phyloP scores from a whole-genome alignment of 2,797 vertebrate genomes.

The Xenopus petersii region DNA sequence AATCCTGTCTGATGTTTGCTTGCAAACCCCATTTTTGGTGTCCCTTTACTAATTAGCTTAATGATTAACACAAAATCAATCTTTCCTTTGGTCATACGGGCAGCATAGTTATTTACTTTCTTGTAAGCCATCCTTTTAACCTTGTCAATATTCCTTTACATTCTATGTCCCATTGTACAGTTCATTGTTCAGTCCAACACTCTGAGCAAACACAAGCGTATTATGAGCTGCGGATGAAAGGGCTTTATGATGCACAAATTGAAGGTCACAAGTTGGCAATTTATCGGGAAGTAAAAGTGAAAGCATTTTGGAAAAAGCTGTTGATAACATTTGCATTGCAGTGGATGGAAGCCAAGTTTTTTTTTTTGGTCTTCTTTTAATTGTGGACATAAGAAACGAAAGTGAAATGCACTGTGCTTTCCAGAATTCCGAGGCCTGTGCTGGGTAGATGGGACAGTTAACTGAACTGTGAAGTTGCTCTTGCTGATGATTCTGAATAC shows the following conservation, averaged over 20 bases:
- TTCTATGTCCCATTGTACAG: conserved; percentile 1
- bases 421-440: neutral
- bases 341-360: neutral
- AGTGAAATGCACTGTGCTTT: conserved; percentile 19
- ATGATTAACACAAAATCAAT: neutral
- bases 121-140: neutral
- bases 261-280: conserved; percentile 15
- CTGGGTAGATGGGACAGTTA: neutral
- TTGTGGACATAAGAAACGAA: conserved; percentile 20
- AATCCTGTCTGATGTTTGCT: too few relatives aligned
- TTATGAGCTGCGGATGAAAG: conserved; percentile 11
- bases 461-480: neutral
- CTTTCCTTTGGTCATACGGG: neutral
- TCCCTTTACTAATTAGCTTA: neutral
- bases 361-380: neutral
- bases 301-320: conserved; percentile 27
- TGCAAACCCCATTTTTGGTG: too few relatives aligned
- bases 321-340: neutral
- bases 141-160: conserved; percentile 1
- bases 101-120: neutral
- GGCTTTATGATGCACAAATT: conserved; percentile 7
- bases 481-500: neutral
- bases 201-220: conserved; percentile 18
- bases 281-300: conserved; percentile 37
- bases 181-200: neutral